Conservation (phyloP, 1,140 invertebrate species). For the Brachionus rubens region DNA sequence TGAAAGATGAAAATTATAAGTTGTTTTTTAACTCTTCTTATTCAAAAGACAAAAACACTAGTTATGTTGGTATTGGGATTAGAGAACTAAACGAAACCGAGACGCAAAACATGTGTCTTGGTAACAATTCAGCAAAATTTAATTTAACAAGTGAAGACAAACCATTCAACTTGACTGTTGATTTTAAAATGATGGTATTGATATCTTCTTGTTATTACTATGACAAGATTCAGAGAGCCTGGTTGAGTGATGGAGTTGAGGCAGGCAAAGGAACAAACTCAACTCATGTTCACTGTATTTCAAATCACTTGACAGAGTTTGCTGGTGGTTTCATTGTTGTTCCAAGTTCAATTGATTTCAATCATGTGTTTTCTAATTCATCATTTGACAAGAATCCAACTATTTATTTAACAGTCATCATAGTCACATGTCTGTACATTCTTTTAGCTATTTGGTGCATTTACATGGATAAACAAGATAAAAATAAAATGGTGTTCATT, state of each 20-base stretch:
- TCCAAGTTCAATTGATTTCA: conserved; percentile 60
- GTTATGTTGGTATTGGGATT: too few species aligned
- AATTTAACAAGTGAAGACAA: too few species aligned
- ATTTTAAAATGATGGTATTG: too few species aligned
- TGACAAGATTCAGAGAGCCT: too few species aligned
- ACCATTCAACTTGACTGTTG: too few species aligned
- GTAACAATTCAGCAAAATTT: too few species aligned
- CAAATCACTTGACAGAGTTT: conserved; percentile 60
- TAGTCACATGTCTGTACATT: conserved; percentile 60
- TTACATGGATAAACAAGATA: background rate
- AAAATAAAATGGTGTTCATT: conserved; percentile 51
- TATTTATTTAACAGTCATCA: conserved; percentile 63
- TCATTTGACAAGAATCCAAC: conserved; percentile 65
- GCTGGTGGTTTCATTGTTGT: conserved; percentile 57
- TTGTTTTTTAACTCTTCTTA: too few species aligned
- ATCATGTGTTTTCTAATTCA: conserved; percentile 58
- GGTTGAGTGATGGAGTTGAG: background rate
- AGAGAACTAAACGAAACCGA: too few species aligned
- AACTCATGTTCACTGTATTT: conserved; percentile 51
- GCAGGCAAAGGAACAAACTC: background rate
- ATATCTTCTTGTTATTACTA: too few species aligned
- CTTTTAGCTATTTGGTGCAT: conserved; percentile 52
- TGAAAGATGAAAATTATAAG: too few species aligned
- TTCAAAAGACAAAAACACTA: too few species aligned
- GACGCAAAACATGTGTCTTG: too few species aligned